Conservation (phyloP, 2,888 invertebrate genomes). For the Tanytarsus gracilentus region DNA sequence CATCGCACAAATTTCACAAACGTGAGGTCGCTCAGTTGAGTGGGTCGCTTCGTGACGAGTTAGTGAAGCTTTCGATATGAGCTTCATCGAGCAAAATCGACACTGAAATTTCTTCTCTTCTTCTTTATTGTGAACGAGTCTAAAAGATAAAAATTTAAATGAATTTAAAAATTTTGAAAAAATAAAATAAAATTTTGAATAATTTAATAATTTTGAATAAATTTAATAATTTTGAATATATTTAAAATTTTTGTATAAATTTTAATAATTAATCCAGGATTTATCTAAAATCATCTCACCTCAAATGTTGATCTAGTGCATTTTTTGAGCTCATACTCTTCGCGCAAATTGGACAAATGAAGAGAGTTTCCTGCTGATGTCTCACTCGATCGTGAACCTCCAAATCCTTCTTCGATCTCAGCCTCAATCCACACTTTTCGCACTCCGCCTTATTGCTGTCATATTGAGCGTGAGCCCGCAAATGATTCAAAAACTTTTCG, state of each 20-base stretch:
- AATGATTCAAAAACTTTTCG: conserved; percentile 49
- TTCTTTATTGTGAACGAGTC: conserved; percentile 15
- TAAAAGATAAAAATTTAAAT: background rate
- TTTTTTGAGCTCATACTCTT: background rate
- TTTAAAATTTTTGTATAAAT: no score
- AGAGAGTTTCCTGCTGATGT: conserved; percentile 15
- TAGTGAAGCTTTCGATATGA: conserved; percentile 37
- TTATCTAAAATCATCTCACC: background rate
- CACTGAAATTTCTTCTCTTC: conserved; percentile 40
- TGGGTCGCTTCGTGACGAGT: conserved; percentile 46
- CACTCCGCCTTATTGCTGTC: conserved; percentile 49
- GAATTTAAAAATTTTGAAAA: background rate
- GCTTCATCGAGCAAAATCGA: conserved; percentile 49
- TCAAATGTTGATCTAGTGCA: conserved; percentile 1
- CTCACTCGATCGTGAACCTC: conserved; percentile 16
- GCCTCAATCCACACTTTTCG: conserved; percentile 49
- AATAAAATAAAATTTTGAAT: no score
- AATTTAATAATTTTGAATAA: no score
- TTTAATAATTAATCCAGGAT: no score
- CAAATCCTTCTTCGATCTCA: conserved; percentile 44
- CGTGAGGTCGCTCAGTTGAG: conserved; percentile 49
- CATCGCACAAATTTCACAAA: conserved; percentile 55
- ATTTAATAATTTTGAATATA: no score
- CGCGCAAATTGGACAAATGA: conserved; percentile 20
- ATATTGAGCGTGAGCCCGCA: conserved; percentile 43